Percentiles rank a stretch among this genome's conserved stretches.
Evolutionary conservation across 2,113 vertebrate species (phyloP).

Genomic region (Fukomys damarensis): DNA sequence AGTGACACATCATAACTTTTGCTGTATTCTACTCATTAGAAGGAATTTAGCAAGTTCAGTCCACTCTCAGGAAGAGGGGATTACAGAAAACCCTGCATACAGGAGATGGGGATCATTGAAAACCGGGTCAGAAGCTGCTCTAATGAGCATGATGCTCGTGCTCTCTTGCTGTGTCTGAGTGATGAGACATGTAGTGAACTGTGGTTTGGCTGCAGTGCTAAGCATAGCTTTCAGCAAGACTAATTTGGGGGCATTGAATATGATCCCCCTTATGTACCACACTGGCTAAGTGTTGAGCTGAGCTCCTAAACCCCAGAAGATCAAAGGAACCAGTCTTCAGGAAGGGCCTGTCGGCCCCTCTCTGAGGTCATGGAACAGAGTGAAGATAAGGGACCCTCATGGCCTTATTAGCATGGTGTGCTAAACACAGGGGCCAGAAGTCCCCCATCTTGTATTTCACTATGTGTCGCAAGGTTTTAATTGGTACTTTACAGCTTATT

Average conservation of each 20-base stretch:
- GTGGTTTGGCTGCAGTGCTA: conserved; percentile 57
- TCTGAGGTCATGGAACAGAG: neutral
- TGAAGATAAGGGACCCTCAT: neutral
- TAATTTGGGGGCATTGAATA: neutral
- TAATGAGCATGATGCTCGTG: neutral
- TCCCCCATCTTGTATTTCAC: conserved; percentile 63
- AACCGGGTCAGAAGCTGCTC: neutral
- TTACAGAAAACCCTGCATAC: neutral
- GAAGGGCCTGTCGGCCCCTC: neutral
- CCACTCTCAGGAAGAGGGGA: neutral
- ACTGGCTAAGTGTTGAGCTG: neutral
- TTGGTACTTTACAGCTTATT: conserved; percentile 71
- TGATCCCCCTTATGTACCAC: neutral
- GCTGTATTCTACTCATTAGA: neutral
- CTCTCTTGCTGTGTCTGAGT: neutral
- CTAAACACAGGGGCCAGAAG: neutral
- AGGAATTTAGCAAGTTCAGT: neutral
- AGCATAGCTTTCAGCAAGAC: conserved; percentile 57
- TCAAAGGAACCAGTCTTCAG: neutral
- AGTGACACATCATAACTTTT: neutral
- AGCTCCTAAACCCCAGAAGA: neutral
- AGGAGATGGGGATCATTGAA: neutral
- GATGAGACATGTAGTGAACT: conserved; percentile 4
- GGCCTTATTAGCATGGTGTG: conserved; percentile 2
- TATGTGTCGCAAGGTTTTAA: conserved; percentile 60